Percentiles rank a stretch among this genome's conserved stretches.
Evolutionary conservation across 2,797 vertebrate genomes (phyloP).

Genomic region (Delichon dasypus): DNA sequence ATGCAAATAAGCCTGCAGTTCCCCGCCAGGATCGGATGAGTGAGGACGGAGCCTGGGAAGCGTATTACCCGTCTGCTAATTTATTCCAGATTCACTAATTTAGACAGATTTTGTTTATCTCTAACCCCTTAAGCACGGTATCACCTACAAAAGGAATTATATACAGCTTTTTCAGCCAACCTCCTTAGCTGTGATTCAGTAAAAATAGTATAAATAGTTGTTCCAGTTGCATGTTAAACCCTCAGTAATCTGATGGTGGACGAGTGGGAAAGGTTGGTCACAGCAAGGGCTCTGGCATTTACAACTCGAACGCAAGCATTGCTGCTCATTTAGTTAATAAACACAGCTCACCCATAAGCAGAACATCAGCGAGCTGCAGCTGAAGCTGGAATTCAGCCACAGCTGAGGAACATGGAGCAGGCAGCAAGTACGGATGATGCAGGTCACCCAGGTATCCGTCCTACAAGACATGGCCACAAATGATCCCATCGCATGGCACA

Average conservation of each 20-base stretch:
- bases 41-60: not conserved
- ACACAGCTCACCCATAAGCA: not conserved
- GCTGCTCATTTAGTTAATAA: not conserved
- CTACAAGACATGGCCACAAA: rapidly evolving
- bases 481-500: rapidly evolving
- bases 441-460: not conserved
- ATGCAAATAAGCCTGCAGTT: too few relatives aligned
- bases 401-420: rapidly evolving
- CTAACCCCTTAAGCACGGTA: not conserved
- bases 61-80: not conserved
- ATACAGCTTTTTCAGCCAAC: not conserved
- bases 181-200: not conserved
- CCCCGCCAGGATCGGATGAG: not conserved
- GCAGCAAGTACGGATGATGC: not conserved
- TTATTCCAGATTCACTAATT: not conserved
- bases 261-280: not conserved
- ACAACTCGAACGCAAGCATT: not conserved
- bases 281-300: not conserved
- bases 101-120: not conserved
- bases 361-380: not conserved
- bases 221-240: not conserved
- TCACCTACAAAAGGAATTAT: not conserved
- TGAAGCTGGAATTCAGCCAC: not conserved
- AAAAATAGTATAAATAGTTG: not conserved
- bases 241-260: not conserved